Evolutionary conservation across 2,797 vertebrate species (phyloP).

Genomic region (Mormyrus proboscirostris): DNA sequence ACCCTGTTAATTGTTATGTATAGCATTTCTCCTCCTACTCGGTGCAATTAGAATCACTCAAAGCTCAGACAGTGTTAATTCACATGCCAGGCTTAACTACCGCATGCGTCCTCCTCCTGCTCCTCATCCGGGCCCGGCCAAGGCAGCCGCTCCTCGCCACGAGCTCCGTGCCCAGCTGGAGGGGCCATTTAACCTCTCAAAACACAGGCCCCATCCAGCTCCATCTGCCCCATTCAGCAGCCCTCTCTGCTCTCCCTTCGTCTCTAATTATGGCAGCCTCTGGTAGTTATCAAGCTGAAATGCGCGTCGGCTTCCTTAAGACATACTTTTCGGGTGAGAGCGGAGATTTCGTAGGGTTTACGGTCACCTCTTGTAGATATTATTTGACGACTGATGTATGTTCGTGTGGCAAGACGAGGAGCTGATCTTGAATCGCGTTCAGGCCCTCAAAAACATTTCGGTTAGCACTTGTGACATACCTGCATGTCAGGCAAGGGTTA

Average conservation of each 20-base stretch:
- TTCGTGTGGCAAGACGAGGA: background rate
- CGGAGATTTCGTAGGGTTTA: background rate
- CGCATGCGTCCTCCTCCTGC: slow-evolving; percentile 4
- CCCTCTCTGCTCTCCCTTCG: slow-evolving; percentile 9
- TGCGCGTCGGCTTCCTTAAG: background rate
- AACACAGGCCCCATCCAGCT: slow-evolving; percentile 19
- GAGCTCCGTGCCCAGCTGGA: background rate
- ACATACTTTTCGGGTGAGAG: background rate
- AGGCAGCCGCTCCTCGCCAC: background rate
- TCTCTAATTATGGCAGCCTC: slow-evolving; percentile 23
- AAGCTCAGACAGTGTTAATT: slow-evolving; percentile 30
- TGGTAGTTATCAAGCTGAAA: slow-evolving; percentile 15
- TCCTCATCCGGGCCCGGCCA: background rate
- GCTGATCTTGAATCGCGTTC: background rate
- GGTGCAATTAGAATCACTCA: slow-evolving; percentile 32
- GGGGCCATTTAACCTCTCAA: slow-evolving; percentile 22
- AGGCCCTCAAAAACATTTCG: background rate
- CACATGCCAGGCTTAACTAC: slow-evolving; percentile 33
- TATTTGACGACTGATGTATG: background rate
- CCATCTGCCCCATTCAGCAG: slow-evolving; percentile 21
- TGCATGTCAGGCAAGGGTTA: background rate
- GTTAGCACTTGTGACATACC: background rate
- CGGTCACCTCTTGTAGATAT: background rate
- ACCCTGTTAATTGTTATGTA: slow-evolving; percentile 30
- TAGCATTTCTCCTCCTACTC: slow-evolving; percentile 27